Conservation (phyloP, 2,113 vertebrate genomes). For the Muntiacus reevesi region DNA sequence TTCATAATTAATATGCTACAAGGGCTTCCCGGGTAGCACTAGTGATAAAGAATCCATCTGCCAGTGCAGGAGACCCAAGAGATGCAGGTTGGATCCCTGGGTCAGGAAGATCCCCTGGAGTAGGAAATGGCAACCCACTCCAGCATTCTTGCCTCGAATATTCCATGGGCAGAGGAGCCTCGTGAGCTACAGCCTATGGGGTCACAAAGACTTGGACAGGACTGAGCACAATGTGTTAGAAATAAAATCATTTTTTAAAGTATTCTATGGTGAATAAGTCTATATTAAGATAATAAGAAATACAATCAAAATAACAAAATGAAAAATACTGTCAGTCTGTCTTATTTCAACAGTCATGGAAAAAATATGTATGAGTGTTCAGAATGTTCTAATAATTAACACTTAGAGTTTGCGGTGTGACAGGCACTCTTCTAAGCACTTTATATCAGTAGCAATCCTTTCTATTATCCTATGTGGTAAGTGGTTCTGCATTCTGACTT, state of each 20-base stretch:
- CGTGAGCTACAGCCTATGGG: neutral
- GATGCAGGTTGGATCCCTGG: neutral
- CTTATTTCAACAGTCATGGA: neutral
- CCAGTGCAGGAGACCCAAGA: neutral
- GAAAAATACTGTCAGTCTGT: neutral
- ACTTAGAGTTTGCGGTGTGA: neutral
- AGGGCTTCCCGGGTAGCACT: neutral
- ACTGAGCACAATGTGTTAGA: neutral
- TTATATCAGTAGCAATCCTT: neutral
- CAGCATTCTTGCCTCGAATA: neutral
- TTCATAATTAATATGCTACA: neutral
- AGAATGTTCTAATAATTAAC: neutral
- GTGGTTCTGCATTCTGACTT: neutral
- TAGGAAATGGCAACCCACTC: neutral
- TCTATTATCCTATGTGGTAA: neutral
- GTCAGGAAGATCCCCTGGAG: neutral
- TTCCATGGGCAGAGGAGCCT: neutral
- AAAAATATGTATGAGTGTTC: neutral
- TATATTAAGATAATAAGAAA: neutral
- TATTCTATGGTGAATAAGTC: neutral
- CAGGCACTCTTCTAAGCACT: neutral
- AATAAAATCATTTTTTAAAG: neutral
- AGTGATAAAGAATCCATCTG: neutral
- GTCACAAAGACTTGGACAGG: neutral
- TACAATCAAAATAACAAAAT: neutral